phyloP scores from a whole-genome alignment of 1,140 invertebrate species.

The Arion vulgaris region DNA sequence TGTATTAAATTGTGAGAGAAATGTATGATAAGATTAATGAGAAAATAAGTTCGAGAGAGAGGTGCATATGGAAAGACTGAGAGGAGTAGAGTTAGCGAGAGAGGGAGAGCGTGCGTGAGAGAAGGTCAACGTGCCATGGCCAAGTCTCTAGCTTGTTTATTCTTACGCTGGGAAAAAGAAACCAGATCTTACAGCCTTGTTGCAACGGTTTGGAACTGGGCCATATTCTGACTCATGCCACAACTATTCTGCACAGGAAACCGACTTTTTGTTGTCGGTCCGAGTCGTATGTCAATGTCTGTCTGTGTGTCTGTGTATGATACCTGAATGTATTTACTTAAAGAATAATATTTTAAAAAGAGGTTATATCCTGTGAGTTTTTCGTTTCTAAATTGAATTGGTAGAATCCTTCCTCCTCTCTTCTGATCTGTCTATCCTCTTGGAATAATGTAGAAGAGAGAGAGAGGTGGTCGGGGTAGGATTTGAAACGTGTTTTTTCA shows the following conservation, averaged over 20 bases:
- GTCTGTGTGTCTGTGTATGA: not conserved
- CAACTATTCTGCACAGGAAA: not conserved
- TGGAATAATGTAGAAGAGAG: too few species aligned
- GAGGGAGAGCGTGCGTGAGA: not conserved
- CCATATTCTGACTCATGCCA: not conserved
- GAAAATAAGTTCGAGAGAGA: too few species aligned
- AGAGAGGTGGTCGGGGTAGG: too few species aligned
- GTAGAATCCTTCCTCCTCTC: too few species aligned
- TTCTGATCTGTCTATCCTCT: too few species aligned
- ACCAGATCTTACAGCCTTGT: not conserved
- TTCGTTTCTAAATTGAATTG: too few species aligned
- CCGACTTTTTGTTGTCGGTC: slow-evolving; percentile 3
- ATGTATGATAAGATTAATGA: too few species aligned
- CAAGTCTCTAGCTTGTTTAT: not conserved
- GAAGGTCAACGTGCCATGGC: not conserved
- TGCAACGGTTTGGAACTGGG: slow-evolving; percentile 3
- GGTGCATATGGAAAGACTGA: too few species aligned
- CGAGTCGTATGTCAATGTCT: not conserved
- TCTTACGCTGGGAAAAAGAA: not conserved
- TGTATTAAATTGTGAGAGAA: too few species aligned
- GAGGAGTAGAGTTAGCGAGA: not conserved
- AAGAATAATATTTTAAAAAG: not conserved
- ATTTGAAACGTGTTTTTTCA: too few species aligned
- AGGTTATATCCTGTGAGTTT: too few species aligned
- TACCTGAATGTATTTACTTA: not conserved